Percentiles rank a stretch among this genome's conserved stretches.
These are phyloP conservation scores for Rhamnusium bicolor DNA, from an alignment of 2,888 invertebrate genomes.

Conservation along the genomic window DNA sequence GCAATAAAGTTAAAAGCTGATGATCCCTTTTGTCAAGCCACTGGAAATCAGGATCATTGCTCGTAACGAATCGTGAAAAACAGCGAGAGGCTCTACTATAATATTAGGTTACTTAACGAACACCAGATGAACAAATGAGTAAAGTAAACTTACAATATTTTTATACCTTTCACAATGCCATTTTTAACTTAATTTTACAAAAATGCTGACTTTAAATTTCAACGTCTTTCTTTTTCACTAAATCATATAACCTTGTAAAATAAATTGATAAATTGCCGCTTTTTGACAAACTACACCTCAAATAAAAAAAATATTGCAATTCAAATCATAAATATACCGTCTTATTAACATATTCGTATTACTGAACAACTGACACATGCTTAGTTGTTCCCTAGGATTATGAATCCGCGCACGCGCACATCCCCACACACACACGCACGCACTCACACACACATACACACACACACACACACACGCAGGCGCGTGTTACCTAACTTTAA, in stretches of 20 bases:
- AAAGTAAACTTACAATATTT: slow-evolving; percentile 68
- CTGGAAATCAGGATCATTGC: slow-evolving; percentile 55
- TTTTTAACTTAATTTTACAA: slow-evolving; percentile 56
- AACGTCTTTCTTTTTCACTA: neutral
- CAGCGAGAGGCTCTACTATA: slow-evolving; percentile 32
- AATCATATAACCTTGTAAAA: slow-evolving; percentile 3
- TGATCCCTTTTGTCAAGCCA: slow-evolving; percentile 17
- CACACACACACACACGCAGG: too few species aligned
- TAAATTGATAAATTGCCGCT: neutral
- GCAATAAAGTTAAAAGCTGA: neutral
- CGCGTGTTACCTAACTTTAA: too few species aligned
- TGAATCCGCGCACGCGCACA: too few species aligned
- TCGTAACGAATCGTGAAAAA: slow-evolving; percentile 58
- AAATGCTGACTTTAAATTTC: slow-evolving; percentile 52
- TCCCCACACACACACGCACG: too few species aligned
- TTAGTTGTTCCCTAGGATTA: too few species aligned
- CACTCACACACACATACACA: too few species aligned
- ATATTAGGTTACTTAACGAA: slow-evolving; percentile 70
- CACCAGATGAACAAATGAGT: slow-evolving; percentile 60
- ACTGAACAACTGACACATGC: too few species aligned
- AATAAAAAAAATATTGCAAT: too few species aligned
- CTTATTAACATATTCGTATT: too few species aligned
- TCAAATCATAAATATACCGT: too few species aligned
- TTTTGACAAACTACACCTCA: neutral
- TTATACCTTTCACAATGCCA: slow-evolving; percentile 59